Base-by-base conservation (phyloP, 1,140 invertebrate species). In the Pseudomyrmex pallidus region DNA sequence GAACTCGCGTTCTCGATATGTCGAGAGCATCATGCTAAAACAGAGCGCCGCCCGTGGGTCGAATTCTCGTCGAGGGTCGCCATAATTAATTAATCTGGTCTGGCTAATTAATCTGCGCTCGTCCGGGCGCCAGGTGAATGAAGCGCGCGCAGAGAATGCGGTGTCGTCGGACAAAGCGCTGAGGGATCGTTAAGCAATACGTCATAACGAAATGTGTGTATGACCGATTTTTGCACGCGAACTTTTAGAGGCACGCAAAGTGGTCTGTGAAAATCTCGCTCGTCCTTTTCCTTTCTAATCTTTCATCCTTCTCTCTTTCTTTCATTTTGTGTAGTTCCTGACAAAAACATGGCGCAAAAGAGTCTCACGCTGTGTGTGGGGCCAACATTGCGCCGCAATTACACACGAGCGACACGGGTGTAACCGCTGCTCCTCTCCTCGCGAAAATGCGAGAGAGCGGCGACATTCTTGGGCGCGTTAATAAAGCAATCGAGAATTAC, bases 261-360 rank as follows among this genome's bases (percentile, higher is more conserved):
- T 48, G 59, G 48, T 48, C 50, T 66, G 74, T 77, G 46, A 56
- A 80, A 80, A 80, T 80, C 52, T 77, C 35, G 20, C 54, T 12
- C 13, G 57, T 35, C 22, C 25, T 44, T 46, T 13, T 52, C 15
- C 20, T 48, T 17, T 46, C 35, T 8, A 2, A 17, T 15, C 25
- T 17, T 1, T 67, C 4, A 13, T 3, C 10, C 20, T 25, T 25
- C 56, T n/a, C 2, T 48, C n/a, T 17, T 13, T 48, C 13, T 4
- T 10, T 17, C 20, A 35, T 77, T 77, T 77, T 57, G 17, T 70
- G 17, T 57, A 20, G 35, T 52, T 52, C 4, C 66, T 50, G 44
- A 80, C 20, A 80, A 61, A 72, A 80, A 80, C 66, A 46, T 80
- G 76, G 76, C 76, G 76, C 66, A 80, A 80, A 80, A 59, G 54